phyloP scores from a whole-genome alignment of 2,113 vertebrate genomes.

The Maylandia zebra region DNA sequence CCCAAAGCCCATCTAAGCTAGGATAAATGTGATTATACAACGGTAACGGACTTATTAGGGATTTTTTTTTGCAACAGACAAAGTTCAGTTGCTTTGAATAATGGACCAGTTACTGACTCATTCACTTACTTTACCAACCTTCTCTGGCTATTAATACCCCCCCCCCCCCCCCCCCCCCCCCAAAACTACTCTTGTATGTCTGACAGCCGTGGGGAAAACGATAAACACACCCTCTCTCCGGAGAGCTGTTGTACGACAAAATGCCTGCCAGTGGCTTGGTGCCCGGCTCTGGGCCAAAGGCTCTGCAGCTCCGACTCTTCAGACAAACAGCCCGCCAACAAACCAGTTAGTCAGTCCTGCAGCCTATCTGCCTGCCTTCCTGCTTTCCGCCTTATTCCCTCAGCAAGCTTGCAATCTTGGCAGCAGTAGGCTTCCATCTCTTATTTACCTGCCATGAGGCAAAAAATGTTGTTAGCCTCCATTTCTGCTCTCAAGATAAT shows the following conservation, averaged over 20 bases:
- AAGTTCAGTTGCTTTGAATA: background rate
- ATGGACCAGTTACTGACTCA: background rate
- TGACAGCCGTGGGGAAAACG: background rate
- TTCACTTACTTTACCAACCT: background rate
- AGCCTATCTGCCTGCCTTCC: background rate
- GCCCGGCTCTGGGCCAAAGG: conserved; percentile 11
- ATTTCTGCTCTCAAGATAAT: background rate
- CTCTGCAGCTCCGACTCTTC: background rate
- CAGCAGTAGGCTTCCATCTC: background rate
- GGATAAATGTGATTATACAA: background rate
- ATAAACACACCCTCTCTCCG: background rate
- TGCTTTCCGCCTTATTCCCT: background rate
- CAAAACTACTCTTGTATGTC: background rate
- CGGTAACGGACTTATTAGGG: background rate
- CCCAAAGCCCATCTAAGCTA: background rate
- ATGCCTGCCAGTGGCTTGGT: conserved; percentile 14
- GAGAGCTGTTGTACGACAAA: conserved; percentile 3
- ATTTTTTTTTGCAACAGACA: background rate
- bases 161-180: background rate
- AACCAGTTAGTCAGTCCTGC: conserved; percentile 5
- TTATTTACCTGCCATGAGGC: background rate
- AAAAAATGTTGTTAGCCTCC: background rate
- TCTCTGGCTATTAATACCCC: background rate
- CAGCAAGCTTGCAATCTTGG: background rate
- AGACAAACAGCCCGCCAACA: background rate